Percentiles rank a stretch among this genome's conserved stretches.
phyloP scores from a whole-genome alignment of 2,888 invertebrate species.

The Oligia strigilis region DNA sequence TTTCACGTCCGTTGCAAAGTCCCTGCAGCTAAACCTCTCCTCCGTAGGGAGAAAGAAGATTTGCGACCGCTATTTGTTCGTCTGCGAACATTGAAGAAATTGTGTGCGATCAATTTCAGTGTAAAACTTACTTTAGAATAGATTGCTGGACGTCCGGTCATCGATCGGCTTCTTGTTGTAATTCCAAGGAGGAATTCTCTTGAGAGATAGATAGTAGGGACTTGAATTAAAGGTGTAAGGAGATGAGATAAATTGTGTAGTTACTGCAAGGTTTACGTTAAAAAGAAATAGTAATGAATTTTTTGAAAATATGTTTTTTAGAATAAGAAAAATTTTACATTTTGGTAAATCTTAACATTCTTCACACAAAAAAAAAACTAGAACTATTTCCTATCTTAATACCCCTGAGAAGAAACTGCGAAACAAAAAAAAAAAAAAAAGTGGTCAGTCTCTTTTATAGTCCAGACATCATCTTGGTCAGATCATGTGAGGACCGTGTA shows the following conservation, averaged over 20 bases:
- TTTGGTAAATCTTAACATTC: neutral
- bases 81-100: constrained; percentile 34
- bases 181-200: neutral
- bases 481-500: too few relatives aligned
- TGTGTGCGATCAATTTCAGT: constrained; percentile 31
- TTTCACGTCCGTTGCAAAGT: neutral
- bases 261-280: neutral
- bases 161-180: constrained; percentile 24
- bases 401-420: neutral
- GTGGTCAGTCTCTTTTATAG: too few relatives aligned
- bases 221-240: neutral
- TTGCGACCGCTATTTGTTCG: constrained; percentile 37
- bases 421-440: too few relatives aligned
- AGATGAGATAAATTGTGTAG: neutral
- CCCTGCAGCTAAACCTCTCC: constrained; percentile 4
- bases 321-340: neutral
- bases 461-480: too few relatives aligned
- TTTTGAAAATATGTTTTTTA: neutral
- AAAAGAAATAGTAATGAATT: neutral
- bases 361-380: neutral
- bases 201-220: neutral
- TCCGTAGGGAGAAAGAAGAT: neutral
- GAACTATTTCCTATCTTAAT: neutral
- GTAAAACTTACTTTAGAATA: constrained; percentile 25
- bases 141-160: constrained; percentile 22